These are phyloP conservation scores for Stenoptilia bipunctidactyla DNA, from an alignment of 2,888 invertebrate genomes.

Conservation along the genomic window DNA sequence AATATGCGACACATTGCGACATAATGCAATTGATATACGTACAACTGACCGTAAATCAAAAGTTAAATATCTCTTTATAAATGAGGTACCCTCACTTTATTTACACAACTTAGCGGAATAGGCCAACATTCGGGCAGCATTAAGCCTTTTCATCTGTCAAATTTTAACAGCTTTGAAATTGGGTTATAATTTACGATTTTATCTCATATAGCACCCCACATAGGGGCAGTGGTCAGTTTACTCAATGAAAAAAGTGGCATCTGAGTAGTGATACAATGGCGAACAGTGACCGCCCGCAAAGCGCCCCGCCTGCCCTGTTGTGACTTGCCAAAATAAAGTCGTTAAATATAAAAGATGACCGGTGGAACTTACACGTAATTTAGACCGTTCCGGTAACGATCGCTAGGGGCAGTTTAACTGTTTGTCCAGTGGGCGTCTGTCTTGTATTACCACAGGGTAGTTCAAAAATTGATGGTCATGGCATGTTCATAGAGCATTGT, in stretches of 20 bases:
- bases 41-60: constrained; percentile 38
- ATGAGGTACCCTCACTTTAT: constrained; percentile 50
- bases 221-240: constrained; percentile 62
- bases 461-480: constrained; percentile 32
- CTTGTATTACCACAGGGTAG: neutral
- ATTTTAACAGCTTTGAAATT: constrained; percentile 64
- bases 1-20: too few relatives aligned
- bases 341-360: constrained; percentile 64
- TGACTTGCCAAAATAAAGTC: constrained; percentile 65
- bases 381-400: constrained; percentile 51
- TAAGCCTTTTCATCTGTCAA: constrained; percentile 70
- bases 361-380: constrained; percentile 56
- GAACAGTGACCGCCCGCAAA: constrained; percentile 33
- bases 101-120: constrained; percentile 59
- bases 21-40: too few relatives aligned
- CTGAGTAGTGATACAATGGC: constrained; percentile 32
- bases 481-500: constrained; percentile 37
- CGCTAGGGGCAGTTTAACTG: constrained; percentile 34
- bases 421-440: constrained; percentile 44
- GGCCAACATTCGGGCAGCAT: constrained; percentile 35
- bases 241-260: constrained; percentile 49
- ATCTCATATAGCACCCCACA: constrained; percentile 56
- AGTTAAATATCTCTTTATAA: constrained; percentile 41
- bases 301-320: constrained; percentile 54
- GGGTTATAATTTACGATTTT: constrained; percentile 71